Percentiles rank a stretch among this genome's conserved stretches.
phyloP scores from a whole-genome alignment of 1,140 invertebrate species.

The Nomia melanderi region DNA sequence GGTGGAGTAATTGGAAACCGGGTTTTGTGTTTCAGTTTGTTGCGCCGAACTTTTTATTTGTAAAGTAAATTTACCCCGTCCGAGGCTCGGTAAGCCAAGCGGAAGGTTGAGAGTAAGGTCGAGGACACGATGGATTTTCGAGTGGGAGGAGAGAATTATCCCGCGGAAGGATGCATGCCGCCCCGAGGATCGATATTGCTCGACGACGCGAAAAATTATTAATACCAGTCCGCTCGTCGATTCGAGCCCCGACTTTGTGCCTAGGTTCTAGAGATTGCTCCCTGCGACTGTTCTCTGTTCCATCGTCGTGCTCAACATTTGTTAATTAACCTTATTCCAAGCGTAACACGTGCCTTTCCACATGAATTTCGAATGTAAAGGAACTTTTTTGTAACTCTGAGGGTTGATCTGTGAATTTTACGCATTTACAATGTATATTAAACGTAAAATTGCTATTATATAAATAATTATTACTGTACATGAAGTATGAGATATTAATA shows the following conservation, averaged over 20 bases:
- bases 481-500: no score
- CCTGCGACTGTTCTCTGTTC: neutral
- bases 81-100: neutral
- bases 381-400: no score
- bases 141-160: conserved; percentile 50
- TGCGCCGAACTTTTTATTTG: no score
- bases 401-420: no score
- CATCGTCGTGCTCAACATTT: neutral
- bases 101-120: conserved; percentile 19
- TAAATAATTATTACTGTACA: no score
- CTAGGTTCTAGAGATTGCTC: neutral
- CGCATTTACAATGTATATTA: no score
- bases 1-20: no score
- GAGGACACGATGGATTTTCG: conserved; percentile 5
- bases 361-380: no score
- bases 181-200: conserved; percentile 64
- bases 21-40: no score
- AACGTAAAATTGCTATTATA: no score
- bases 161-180: conserved; percentile 51
- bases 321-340: no score
- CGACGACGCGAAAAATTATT: conserved; percentile 63
- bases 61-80: conserved; percentile 20
- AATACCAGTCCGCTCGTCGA: conserved; percentile 33
- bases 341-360: no score
- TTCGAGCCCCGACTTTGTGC: neutral